A percentile compares a stretch with the other conserved stretches of the same genome.
phyloP scores from a whole-genome alignment of 2,888 invertebrate species.

The Rhagonycha fulva region DNA sequence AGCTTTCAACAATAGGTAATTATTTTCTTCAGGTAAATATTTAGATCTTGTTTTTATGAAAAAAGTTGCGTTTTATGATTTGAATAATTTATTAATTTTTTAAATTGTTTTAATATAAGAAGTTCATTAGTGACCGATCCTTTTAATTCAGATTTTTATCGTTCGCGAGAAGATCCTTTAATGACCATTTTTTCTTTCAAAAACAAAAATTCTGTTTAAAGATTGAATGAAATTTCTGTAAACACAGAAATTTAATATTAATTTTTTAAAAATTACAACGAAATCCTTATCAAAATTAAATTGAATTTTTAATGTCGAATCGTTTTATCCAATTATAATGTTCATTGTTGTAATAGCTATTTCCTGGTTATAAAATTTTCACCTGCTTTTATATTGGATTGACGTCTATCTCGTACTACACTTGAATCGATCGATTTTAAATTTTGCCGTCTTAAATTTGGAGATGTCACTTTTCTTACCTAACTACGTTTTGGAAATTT shows the following conservation, averaged over 20 bases:
- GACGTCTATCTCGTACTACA: background rate
- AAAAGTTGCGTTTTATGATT: too few relatives aligned
- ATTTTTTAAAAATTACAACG: background rate
- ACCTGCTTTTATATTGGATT: too few relatives aligned
- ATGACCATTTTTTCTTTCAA: background rate
- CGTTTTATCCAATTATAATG: background rate
- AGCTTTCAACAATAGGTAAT: too few relatives aligned
- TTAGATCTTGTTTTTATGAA: too few relatives aligned
- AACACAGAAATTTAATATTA: background rate
- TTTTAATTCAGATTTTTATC: too few relatives aligned
- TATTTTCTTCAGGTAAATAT: too few relatives aligned
- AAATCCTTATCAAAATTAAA: background rate
- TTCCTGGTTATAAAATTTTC: too few relatives aligned
- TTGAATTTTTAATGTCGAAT: background rate
- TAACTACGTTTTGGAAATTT: background rate
- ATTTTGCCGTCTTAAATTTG: background rate
- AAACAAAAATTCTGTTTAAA: background rate
- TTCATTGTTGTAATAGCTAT: too few relatives aligned
- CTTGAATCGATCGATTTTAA: background rate
- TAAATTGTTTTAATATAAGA: too few relatives aligned
- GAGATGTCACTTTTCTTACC: background rate
- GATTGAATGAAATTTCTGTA: background rate
- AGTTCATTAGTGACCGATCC: too few relatives aligned
- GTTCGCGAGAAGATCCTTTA: too few relatives aligned
- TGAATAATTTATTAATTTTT: too few relatives aligned